phyloP scores from a whole-genome alignment of 2,113 vertebrate species.

The Chloebia gouldiae region DNA sequence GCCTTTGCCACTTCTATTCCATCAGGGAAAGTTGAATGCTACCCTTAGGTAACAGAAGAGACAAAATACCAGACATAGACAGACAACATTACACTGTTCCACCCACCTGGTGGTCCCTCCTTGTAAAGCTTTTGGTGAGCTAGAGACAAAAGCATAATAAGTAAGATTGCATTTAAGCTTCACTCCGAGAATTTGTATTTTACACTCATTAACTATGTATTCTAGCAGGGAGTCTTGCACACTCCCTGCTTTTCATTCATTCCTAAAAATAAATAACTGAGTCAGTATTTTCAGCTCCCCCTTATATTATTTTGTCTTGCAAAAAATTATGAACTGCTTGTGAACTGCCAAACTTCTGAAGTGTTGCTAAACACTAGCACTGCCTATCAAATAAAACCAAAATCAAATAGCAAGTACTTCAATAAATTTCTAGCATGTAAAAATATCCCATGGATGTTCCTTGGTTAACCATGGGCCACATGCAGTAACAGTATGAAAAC shows the following conservation, averaged over 20 bases:
- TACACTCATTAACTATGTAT: not conserved
- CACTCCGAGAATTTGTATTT: not conserved
- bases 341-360: not conserved
- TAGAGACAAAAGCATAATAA: constrained; percentile 24
- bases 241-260: not conserved
- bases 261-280: not conserved
- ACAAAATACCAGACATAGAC: constrained; percentile 8
- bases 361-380: not conserved
- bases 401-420: not conserved
- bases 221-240: not conserved
- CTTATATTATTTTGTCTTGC: not conserved
- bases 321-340: not conserved
- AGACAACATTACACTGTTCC: constrained; percentile 5
- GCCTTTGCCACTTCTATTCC: not conserved
- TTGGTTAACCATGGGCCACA: not conserved
- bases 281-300: not conserved
- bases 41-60: not conserved
- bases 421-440: not conserved
- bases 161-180: not conserved
- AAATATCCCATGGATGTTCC: not conserved
- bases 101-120: constrained; percentile 36
- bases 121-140: not conserved
- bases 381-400: not conserved
- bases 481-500: not conserved
- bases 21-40: not conserved